Base-by-base conservation (phyloP, 2,797 vertebrate genomes). In the Lateolabrax maculatus region DNA sequence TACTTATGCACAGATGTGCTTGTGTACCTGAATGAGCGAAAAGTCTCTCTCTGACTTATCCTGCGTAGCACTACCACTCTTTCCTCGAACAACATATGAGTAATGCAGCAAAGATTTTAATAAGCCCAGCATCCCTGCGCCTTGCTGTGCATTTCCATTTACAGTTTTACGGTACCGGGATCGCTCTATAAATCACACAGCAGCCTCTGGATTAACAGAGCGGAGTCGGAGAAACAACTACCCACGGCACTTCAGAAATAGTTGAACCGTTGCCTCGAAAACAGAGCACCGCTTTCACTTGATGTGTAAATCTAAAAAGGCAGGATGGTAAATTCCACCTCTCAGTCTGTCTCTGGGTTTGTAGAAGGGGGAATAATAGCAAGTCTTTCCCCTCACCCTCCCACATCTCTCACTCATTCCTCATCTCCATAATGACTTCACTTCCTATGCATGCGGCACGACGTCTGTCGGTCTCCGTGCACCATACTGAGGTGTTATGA, bases 181-280 rank as follows among this genome's bases (percentile, higher is more conserved):
- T 90, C 66, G 79, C 79, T 90, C 87, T 83, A 91, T 93, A 93
- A 94, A 94, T 92, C 88, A 85, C 84, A 77, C 61, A 68, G 86
- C 89, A 88, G 84, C 65, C 52, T 87, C 78, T 71, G 75, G 81
- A 77, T 88, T 88, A 84, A 81, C 73, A 64, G 73, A 87, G 82
- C 10, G 15, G 39, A 74, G 83, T 64, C 19, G n/a, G 72, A 78
- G 77, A 60, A 87, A 81, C 71, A 84, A 56, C 79, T 81, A 78
- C 75, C 61, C 67, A 41, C 58, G 10, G 64, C 39, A 64, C 76
- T 74, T 83, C 70, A 72, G 72, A 85, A 78, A 81, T 62, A 79
- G 63, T 87, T 87, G 85, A 85, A 83, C 58, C 68, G 6, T 4
- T 83, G 67, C 76, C 79, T 55, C 71, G 65, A 89, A 85, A 84